These are phyloP conservation scores for Actinemys pallida DNA, from an alignment of 2,113 vertebrate species.

Conservation along the genomic window DNA sequence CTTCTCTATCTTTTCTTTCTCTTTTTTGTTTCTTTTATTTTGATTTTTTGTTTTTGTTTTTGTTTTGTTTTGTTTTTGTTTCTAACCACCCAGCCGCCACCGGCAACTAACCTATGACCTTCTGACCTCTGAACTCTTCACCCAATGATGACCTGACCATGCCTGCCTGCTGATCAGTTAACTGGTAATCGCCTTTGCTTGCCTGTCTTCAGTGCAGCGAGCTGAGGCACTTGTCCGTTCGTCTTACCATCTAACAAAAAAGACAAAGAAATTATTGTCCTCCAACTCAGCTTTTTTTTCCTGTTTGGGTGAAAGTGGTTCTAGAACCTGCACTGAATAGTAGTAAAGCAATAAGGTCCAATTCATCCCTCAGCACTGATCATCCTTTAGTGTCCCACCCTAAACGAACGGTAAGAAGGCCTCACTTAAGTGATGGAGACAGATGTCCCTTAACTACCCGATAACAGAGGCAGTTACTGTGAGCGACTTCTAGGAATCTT, in stretches of 20 bases:
- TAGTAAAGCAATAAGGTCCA: conserved; percentile 94
- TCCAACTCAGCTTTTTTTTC: conserved; percentile 82
- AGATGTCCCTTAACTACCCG: conserved; percentile 81
- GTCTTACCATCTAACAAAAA: conserved; percentile 91
- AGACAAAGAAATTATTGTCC: conserved; percentile 86
- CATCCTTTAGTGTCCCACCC: conserved; percentile 80
- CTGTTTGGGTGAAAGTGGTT: conserved; percentile 87
- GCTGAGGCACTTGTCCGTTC: conserved; percentile 90
- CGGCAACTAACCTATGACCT: conserved; percentile 99
- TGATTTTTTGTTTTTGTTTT: conserved; percentile 79
- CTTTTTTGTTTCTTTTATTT: conserved; percentile 83
- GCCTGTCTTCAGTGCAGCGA: conserved; percentile 91
- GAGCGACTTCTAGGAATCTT: conserved; percentile 84
- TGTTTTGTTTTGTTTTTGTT: conserved; percentile 88
- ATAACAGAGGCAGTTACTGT: conserved; percentile 88
- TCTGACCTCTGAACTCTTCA: conserved; percentile 99
- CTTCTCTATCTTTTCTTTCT: conserved; percentile 98
- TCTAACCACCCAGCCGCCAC: conserved; percentile 99
- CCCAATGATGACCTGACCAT: conserved; percentile 99
- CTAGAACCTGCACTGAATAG: conserved; percentile 92
- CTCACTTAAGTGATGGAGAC: conserved; percentile 80
- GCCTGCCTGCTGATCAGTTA: conserved; percentile 98
- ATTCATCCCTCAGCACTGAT: conserved; percentile 85
- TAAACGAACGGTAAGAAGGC: conserved; percentile 85
- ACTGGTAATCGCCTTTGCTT: conserved; percentile 96